These are phyloP conservation scores for Sweltsa coloradensis DNA, from an alignment of 1,140 invertebrate genomes.

Conservation along the genomic window DNA sequence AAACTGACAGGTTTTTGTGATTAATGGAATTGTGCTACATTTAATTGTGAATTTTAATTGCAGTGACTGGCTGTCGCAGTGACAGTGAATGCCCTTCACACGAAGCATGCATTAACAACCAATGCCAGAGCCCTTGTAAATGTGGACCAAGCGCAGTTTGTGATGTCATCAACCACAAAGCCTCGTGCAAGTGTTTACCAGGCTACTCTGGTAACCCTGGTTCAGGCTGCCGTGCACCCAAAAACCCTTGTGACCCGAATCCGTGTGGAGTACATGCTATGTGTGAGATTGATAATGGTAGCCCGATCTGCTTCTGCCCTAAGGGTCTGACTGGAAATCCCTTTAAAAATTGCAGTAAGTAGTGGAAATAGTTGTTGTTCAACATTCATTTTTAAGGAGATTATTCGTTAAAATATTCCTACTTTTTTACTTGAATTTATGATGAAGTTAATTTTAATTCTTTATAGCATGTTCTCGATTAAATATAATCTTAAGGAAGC, in stretches of 20 bases:
- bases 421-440: no score
- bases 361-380: no score
- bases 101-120: conserved; percentile 59
- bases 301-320: conserved; percentile 79
- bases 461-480: no score
- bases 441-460: no score
- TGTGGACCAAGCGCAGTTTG: conserved; percentile 66
- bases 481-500: no score
- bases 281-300: conserved; percentile 75
- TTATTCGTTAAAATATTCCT: no score
- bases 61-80: conserved; percentile 50
- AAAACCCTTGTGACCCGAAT: conserved; percentile 66
- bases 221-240: conserved; percentile 35
- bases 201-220: conserved; percentile 60
- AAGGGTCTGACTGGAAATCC: conserved; percentile 84
- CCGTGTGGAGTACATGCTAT: conserved; percentile 73
- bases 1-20: not conserved
- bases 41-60: conserved; percentile 17
- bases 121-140: conserved; percentile 59
- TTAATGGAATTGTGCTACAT: not conserved
- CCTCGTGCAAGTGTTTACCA: conserved; percentile 60
- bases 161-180: conserved; percentile 57
- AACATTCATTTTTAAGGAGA: no score
- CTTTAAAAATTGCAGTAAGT: conserved; percentile 82
- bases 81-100: conserved; percentile 53